These are phyloP conservation scores for Mormyrus lacerda DNA, from an alignment of 2,113 vertebrate genomes.

Conservation along the genomic window DNA sequence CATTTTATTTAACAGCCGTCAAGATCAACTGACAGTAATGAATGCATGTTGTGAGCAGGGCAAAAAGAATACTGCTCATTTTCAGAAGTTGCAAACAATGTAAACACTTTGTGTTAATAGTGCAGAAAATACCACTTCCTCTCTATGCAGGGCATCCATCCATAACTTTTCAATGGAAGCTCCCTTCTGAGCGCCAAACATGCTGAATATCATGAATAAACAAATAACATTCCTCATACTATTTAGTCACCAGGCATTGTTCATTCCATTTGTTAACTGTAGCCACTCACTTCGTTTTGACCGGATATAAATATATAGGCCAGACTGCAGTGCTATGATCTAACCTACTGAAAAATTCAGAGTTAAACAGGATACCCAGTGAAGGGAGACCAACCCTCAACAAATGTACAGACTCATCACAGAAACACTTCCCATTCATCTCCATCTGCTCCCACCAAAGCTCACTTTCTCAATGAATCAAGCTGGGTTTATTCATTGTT, in stretches of 20 bases:
- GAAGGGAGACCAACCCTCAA: background rate
- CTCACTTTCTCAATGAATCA: constrained; percentile 14
- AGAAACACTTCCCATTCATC: background rate
- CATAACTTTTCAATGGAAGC: background rate
- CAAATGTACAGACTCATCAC: background rate
- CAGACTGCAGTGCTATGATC: background rate
- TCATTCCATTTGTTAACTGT: background rate
- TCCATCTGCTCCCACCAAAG: background rate
- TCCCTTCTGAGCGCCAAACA: background rate
- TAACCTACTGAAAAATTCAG: background rate
- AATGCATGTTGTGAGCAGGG: background rate
- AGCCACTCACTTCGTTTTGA: background rate
- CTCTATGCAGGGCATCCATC: background rate
- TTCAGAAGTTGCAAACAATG: background rate
- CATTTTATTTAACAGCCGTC: background rate
- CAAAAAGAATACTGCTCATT: background rate
- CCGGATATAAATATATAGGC: background rate
- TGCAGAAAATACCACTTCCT: background rate
- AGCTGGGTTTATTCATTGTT: constrained; percentile 10
- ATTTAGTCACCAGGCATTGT: background rate
- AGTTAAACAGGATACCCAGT: background rate
- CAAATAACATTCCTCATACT: background rate
- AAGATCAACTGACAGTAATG: background rate
- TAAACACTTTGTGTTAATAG: background rate
- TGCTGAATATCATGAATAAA: constrained; percentile 2